Base-by-base conservation (phyloP, 1,140 invertebrate species). In the Drosophila baimaii region DNA sequence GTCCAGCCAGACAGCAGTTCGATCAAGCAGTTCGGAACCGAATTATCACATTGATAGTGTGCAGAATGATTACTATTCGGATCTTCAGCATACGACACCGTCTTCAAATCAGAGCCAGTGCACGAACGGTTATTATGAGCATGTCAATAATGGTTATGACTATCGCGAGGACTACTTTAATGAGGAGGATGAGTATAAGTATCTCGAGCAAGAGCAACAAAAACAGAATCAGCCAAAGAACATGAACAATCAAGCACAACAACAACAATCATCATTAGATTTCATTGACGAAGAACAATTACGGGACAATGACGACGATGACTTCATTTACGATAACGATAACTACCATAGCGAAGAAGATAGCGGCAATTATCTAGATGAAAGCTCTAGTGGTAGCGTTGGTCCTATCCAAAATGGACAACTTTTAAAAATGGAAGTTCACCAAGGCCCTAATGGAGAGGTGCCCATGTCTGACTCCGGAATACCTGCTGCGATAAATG, bases 141-240 rank as follows among this genome's bases (percentile, higher is more conserved):
- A 85, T 29, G 69, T 74, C 27, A 75, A 61, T 52, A 76, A 81
- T 61, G 73, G 86, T 74, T 91, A 92, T 81, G 77, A 92, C 66
- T 90, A 91, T 80, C 91, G 81, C 15, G 91, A 93, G 51, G 92
- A 92, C 70, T 93, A 90, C 64, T 91, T 92, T 51, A 92, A 93
- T 31, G 91, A 92, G 71, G 92, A 93, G 46, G 82, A 90, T 65
- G 91, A 92, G 51, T 88, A 90, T 44, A 89, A 90, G 59, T 92
- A 92, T 63, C 75, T 88, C 31, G 81, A 92, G 82, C 66, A 93
- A 62, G 90, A 93, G 66, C 68, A 79, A 66, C 71, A 91, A 33
- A 54, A 83, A 31, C 27, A 65, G 5, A 52, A 47, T 29, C 57
- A 65, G 46, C 61, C 56, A 41, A 65, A 21, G 35, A 69, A 59